These are phyloP conservation scores for Drosophila willistoni DNA, from an alignment of 1,140 invertebrate species.

Conservation along the genomic window DNA sequence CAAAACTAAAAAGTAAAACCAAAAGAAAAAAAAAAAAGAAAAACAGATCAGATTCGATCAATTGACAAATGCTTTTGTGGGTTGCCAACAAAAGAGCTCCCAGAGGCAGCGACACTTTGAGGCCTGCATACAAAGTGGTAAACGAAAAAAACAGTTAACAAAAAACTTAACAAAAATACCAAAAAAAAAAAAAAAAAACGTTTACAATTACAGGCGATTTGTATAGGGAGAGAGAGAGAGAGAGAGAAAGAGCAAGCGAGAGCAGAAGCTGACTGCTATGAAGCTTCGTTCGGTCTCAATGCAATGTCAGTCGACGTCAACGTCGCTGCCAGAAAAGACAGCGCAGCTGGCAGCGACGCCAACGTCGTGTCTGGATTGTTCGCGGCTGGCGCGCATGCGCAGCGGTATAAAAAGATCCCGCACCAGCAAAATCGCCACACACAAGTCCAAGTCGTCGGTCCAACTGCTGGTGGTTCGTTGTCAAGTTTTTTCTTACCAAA, in stretches of 20 bases:
- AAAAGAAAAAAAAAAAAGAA: not conserved
- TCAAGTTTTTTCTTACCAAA: constrained; percentile 57
- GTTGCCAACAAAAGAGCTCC: constrained; percentile 49
- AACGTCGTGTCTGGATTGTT: constrained; percentile 67
- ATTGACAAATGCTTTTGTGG: constrained; percentile 64
- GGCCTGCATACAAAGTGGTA: constrained; percentile 28
- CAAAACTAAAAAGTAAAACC: constrained; percentile 37
- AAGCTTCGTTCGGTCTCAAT: constrained; percentile 53
- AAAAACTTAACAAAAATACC: constrained; percentile 24
- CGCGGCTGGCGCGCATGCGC: constrained; percentile 77
- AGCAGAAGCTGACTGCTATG: constrained; percentile 54
- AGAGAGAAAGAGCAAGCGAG: not conserved
- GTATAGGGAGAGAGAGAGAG: constrained; percentile 23
- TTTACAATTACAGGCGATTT: constrained; percentile 19
- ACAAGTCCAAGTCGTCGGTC: constrained; percentile 81
- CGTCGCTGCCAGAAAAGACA: constrained; percentile 11
- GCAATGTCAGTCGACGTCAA: constrained; percentile 50
- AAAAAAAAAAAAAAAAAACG: constrained; percentile 39
- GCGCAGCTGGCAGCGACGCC: constrained; percentile 11
- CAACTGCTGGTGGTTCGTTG: constrained; percentile 66
- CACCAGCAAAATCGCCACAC: constrained; percentile 78
- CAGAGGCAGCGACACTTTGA: constrained; percentile 22
- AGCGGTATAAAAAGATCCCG: constrained; percentile 83
- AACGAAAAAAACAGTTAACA: constrained; percentile 61
- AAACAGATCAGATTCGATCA: constrained; percentile 42